These are phyloP conservation scores for Callopanchax toddi DNA, from an alignment of 2,113 vertebrate genomes.

Conservation along the genomic window DNA sequence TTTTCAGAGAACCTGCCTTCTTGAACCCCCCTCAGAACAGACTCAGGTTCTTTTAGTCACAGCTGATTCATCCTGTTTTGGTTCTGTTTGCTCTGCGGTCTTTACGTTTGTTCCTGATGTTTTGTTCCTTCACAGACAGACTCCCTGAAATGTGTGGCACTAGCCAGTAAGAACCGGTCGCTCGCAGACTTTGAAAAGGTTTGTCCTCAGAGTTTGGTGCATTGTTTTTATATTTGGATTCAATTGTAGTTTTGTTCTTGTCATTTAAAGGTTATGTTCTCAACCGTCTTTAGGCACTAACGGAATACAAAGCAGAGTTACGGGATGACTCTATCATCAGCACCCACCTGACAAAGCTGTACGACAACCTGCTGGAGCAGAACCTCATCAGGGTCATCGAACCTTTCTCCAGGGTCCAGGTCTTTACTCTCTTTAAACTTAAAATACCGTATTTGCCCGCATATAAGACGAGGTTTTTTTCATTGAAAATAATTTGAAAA, in stretches of 20 bases:
- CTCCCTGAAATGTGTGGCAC: constrained; percentile 95
- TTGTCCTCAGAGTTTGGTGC: not conserved
- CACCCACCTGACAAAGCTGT: constrained; percentile 95
- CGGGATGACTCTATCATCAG: constrained; percentile 97
- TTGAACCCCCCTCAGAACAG: no score
- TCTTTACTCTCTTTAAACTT: constrained; percentile 36
- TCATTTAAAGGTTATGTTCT: not conserved
- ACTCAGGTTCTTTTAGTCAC: no score
- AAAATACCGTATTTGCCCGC: not conserved
- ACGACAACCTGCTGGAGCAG: constrained; percentile 97
- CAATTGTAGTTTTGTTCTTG: not conserved
- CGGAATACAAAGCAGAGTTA: constrained; percentile 95
- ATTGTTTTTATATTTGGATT: not conserved
- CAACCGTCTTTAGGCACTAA: constrained; percentile 85
- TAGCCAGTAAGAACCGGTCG: constrained; percentile 98
- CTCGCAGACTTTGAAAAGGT: constrained; percentile 99
- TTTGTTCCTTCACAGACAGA: constrained; percentile 84
- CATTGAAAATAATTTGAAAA: no score
- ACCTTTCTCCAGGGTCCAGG: constrained; percentile 99
- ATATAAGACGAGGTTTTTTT: no score
- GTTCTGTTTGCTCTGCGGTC: no score
- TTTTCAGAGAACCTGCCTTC: no score
- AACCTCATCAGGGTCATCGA: constrained; percentile 99
- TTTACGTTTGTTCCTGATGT: not conserved
- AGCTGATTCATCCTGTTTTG: no score